Percentiles rank a stretch among this genome's conserved stretches.
phyloP scores from a whole-genome alignment of 2,113 vertebrate genomes.

The Hemiprocne comata region DNA sequence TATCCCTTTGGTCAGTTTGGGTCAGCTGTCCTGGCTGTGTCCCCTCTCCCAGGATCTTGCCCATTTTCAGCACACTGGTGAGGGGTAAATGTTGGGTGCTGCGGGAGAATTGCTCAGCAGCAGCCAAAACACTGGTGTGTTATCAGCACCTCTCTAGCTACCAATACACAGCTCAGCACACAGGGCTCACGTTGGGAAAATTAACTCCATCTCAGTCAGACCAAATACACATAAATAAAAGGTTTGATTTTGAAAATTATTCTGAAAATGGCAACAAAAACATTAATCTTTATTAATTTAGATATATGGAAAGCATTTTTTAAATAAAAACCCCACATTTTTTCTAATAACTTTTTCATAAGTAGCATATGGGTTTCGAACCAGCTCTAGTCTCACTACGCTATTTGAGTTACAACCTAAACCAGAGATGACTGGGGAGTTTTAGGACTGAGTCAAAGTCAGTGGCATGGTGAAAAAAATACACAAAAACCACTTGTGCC shows the following conservation, averaged over 20 bases:
- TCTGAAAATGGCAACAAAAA: not conserved
- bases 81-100: no score
- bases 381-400: not conserved
- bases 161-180: no score
- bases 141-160: no score
- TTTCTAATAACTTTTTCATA: not conserved
- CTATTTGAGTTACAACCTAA: not conserved
- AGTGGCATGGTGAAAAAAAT: not conserved
- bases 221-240: not conserved
- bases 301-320: not conserved
- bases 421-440: not conserved
- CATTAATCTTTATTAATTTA: not conserved
- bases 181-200: no score
- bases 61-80: no score
- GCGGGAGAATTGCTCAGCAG: no score
- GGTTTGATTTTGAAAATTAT: not conserved
- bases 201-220: no score
- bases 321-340: rapidly evolving
- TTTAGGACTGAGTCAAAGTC: not conserved
- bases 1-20: no score
- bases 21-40: no score
- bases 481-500: not conserved
- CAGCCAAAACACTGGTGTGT: no score
- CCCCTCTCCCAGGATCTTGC: no score
- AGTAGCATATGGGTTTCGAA: not conserved